phyloP scores from a whole-genome alignment of 2,888 invertebrate genomes.

The Rotaria magnacalcarata region DNA sequence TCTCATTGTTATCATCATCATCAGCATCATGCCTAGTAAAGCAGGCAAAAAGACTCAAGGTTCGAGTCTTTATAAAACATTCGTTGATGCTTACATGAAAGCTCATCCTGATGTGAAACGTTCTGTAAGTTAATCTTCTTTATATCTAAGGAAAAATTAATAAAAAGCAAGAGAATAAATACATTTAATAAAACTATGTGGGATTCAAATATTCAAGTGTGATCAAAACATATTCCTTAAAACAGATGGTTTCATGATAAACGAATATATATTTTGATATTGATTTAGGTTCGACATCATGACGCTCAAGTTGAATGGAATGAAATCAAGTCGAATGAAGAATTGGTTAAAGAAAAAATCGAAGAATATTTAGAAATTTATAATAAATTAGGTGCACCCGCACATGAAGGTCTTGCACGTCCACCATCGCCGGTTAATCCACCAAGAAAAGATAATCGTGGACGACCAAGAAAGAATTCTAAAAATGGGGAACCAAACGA shows the following conservation, averaged over 20 bases:
- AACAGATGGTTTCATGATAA: neutral
- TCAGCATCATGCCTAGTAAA: neutral
- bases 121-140: neutral
- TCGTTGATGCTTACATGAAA: slow-evolving; percentile 16
- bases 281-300: slow-evolving; percentile 1
- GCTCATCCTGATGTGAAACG: neutral
- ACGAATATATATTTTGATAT: neutral
- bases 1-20: neutral
- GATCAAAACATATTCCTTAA: too few relatives aligned
- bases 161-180: too few relatives aligned
- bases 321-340: neutral
- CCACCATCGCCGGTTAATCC: neutral
- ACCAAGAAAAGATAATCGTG: neutral
- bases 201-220: too few relatives aligned
- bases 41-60: neutral
- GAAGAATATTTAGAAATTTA: slow-evolving; percentile 28
- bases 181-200: too few relatives aligned
- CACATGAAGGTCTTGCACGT: neutral
- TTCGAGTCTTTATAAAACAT: neutral
- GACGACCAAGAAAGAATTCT: neutral
- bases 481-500: neutral
- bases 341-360: slow-evolving; percentile 33
- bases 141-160: too few relatives aligned
- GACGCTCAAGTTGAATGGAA: slow-evolving; percentile 30
- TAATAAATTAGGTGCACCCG: neutral